Percentiles rank a stretch among this genome's conserved stretches.
Conservation (phyloP, 2,888 invertebrate species). For the Standfussiana lucernea region DNA sequence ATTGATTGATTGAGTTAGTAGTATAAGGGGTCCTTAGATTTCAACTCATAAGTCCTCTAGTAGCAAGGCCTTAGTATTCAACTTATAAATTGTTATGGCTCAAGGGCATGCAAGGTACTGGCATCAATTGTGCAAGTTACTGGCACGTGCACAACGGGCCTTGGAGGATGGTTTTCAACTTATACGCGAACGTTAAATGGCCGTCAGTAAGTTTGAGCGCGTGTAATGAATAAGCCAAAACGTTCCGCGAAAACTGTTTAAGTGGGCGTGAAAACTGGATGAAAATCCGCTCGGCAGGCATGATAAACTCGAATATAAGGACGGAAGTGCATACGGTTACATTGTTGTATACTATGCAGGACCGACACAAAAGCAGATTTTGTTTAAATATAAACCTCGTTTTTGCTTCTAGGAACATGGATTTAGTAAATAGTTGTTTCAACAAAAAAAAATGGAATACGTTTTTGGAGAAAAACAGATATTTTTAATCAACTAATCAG, state of each 20-base stretch:
- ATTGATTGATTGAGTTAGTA: no score
- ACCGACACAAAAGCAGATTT: background rate
- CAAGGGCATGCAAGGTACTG: background rate
- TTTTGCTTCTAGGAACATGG: background rate
- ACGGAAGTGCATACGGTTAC: conserved; percentile 16
- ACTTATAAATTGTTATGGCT: background rate
- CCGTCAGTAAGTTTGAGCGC: conserved; percentile 40
- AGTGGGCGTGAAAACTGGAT: conserved; percentile 52
- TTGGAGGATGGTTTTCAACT: conserved; percentile 14
- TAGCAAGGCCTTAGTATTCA: background rate
- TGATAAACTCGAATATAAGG: conserved; percentile 41
- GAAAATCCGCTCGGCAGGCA: conserved; percentile 41
- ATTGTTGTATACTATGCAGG: conserved; percentile 34
- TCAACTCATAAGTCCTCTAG: conserved; percentile 4
- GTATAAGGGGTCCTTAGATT: conserved; percentile 1
- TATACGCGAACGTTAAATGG: conserved; percentile 28
- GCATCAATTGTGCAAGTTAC: background rate
- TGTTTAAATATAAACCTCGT: background rate
- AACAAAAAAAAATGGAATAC: background rate
- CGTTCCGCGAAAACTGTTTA: conserved; percentile 52
- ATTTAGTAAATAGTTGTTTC: background rate
- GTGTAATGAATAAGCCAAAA: conserved; percentile 59
- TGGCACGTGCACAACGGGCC: background rate
- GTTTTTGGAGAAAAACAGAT: background rate
- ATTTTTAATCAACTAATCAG: background rate